phyloP scores from a whole-genome alignment of 2,797 vertebrate genomes.

The Artibeus lituratus region DNA sequence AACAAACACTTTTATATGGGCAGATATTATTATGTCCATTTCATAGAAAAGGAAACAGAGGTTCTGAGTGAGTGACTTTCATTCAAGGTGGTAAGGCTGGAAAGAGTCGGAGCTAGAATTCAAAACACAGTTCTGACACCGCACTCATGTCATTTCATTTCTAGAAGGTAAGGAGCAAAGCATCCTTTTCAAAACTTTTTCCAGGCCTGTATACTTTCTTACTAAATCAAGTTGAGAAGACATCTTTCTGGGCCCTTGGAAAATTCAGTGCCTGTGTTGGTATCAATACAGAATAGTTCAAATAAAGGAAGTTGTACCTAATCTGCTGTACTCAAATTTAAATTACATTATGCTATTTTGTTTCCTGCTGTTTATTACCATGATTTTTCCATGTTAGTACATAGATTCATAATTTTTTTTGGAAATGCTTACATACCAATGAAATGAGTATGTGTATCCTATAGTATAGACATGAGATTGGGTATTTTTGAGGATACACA shows the following conservation, averaged over 20 bases:
- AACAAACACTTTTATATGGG: neutral
- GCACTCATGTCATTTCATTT: neutral
- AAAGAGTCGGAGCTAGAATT: neutral
- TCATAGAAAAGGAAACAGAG: neutral
- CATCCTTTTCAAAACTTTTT: neutral
- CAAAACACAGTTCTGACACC: neutral
- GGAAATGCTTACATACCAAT: neutral
- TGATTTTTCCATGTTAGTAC: neutral
- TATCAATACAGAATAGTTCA: neutral
- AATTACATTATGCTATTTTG: neutral
- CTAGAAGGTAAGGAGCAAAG: neutral
- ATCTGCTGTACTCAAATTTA: neutral
- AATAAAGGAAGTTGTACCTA: neutral
- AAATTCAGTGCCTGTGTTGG: neutral
- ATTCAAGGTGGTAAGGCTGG: neutral
- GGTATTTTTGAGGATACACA: neutral
- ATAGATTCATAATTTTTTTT: neutral
- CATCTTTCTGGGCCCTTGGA: neutral
- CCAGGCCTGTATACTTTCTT: neutral
- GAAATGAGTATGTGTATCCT: neutral
- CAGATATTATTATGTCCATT: neutral
- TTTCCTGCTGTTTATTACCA: neutral
- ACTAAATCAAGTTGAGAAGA: neutral
- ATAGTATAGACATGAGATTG: neutral
- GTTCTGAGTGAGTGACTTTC: constrained; percentile 9